Conservation (phyloP, 2,797 vertebrate species). For the Notoglanidium macrostoma region DNA sequence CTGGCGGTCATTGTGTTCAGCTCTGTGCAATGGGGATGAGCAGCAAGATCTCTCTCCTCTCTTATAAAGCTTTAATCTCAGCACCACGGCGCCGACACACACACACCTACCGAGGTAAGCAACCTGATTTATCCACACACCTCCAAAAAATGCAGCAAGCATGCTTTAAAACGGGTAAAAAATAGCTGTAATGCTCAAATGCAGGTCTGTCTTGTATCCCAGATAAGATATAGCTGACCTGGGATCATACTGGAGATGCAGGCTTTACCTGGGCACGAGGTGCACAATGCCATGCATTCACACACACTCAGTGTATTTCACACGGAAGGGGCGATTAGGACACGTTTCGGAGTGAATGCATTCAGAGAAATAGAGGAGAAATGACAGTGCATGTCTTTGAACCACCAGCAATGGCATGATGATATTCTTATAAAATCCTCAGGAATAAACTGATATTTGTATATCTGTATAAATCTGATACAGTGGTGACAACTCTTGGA, state of each 20-base stretch:
- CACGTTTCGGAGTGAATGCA: not conserved
- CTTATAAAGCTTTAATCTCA: slow-evolving; percentile 52
- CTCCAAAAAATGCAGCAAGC: not conserved
- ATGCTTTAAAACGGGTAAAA: not conserved
- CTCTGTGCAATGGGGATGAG: not conserved
- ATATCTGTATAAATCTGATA: not conserved
- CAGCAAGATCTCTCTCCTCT: not conserved
- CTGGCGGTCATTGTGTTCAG: no score
- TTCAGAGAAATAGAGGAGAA: not conserved
- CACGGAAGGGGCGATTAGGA: not conserved
- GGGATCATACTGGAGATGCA: not conserved
- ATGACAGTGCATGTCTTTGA: not conserved
- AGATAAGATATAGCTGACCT: not conserved
- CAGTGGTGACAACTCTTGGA: no score
- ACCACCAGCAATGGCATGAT: not conserved
- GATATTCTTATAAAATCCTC: not conserved
- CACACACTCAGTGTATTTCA: no score
- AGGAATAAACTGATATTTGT: not conserved
- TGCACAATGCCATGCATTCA: no score
- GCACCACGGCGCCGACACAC: slow-evolving; percentile 23
- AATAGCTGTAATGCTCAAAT: not conserved
- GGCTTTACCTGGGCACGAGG: slow-evolving; percentile 18
- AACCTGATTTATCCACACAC: not conserved
- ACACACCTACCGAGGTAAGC: slow-evolving; percentile 58
- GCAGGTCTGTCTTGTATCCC: not conserved